A percentile compares a stretch with the other conserved stretches of the same genome.
These are phyloP conservation scores for Heliconius hortense DNA, from an alignment of 2,888 invertebrate genomes.

Conservation along the genomic window DNA sequence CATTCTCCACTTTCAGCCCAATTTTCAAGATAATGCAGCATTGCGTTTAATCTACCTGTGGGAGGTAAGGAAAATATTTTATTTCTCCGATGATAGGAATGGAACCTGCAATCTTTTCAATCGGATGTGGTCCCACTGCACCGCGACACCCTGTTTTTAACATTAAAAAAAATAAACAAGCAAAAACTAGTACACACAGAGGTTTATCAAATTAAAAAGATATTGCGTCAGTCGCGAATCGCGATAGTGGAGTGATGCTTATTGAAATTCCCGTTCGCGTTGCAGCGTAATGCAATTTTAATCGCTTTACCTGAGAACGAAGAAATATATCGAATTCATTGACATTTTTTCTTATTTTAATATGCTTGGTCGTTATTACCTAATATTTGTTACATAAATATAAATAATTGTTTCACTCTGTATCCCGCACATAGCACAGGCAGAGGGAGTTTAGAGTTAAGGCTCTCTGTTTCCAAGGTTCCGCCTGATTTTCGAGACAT, in stretches of 20 bases:
- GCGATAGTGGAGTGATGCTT: slow-evolving; percentile 15
- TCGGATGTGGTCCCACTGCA: not conserved
- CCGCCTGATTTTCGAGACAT: too few relatives aligned
- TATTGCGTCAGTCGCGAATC: slow-evolving; percentile 2
- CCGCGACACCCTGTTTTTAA: not conserved
- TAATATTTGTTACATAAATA: not conserved
- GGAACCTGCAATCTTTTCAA: too few relatives aligned
- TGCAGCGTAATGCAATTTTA: slow-evolving; percentile 18
- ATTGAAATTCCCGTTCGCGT: slow-evolving; percentile 18
- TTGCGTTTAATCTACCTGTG: not conserved
- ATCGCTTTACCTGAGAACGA: slow-evolving; percentile 3
- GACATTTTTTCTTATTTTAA: not conserved
- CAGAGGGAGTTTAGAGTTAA: too few relatives aligned
- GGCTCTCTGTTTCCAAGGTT: too few relatives aligned
- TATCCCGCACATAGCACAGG: too few relatives aligned
- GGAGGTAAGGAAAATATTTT: not conserved
- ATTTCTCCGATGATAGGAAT: too few relatives aligned
- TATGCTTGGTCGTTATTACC: not conserved
- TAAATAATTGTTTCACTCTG: too few relatives aligned
- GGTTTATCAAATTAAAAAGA: not conserved
- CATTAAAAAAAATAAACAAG: not conserved
- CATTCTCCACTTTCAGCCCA: not conserved
- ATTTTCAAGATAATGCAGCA: not conserved
- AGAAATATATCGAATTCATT: not conserved
- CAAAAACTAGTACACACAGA: not conserved